Base-by-base conservation (phyloP, 2,113 vertebrate genomes). In the Zosterops lateralis region DNA sequence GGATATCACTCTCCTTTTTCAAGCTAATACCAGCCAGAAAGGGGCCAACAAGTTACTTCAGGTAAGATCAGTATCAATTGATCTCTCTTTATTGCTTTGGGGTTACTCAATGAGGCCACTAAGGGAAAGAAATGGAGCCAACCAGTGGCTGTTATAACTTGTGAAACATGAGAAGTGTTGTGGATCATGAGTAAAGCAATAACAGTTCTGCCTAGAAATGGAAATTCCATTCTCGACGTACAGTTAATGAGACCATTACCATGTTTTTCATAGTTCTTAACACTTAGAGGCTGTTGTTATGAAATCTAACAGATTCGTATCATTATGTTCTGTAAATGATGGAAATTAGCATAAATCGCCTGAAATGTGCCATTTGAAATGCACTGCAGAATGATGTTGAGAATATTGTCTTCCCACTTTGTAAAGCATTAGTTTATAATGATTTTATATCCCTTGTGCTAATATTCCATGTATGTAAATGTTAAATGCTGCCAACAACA, bases 361-460 rank as follows among this genome's bases (percentile, higher is more conserved):
- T 75, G 82, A 96, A 96, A 95, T 89, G 51, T 94, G 40, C 56
- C 72, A 74, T 95, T 89, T 91, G 70, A 92, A 96, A 88, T 84
- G 47, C 51, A 53, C 28, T 66, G 8, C 38, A 64, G 53, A 86
- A 15, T 42, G 65, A 86, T 77, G 60, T 9, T 68, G 44, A 92
- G 50, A 58, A 75, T 86, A 89, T 89, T 80, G 57, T 83, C n/a
- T 91, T 92, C 83, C 66, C 22, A 74, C 38, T 95, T 93, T 58
- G 36, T 34, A 94, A 93, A 95, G 31, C 70, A 94, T 91, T 85
- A 95, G 79, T 83, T 57, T 77, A 65, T 80, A 94, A 91, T 86
- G 77, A 93, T 40, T 90, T 88, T 60, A 19, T 74, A 90, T 88
- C 50, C 76, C 68, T 83, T 74, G 31, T 77, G 72, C 34, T 91